Conservation (phyloP, 1,140 invertebrate species). For the Anagrus nilaparvatae region DNA sequence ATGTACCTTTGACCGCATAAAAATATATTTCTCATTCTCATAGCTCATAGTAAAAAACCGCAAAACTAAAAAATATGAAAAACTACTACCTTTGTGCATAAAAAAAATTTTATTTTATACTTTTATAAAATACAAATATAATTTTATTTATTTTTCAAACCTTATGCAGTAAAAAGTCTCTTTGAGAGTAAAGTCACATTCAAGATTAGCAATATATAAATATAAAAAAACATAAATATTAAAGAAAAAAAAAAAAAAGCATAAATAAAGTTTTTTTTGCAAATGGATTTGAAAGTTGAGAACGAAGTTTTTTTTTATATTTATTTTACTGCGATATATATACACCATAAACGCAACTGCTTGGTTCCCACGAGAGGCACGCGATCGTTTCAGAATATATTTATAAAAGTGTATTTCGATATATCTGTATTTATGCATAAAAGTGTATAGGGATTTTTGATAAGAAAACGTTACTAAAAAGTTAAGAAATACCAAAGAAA, state of each 20-base stretch:
- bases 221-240: constrained; percentile 6
- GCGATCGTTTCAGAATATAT: constrained; percentile 17
- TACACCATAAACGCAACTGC: too few relatives aligned
- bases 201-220: constrained; percentile 11
- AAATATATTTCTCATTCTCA: too few relatives aligned
- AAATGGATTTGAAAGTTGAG: constrained; percentile 1
- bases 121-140: too few relatives aligned
- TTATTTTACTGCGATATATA: too few relatives aligned
- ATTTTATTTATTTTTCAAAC: too few relatives aligned
- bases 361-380: constrained; percentile 25
- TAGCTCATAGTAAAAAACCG: too few relatives aligned
- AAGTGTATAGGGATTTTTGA: constrained; percentile 12
- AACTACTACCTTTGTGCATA: too few relatives aligned
- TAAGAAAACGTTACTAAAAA: constrained; percentile 23
- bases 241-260: background rate
- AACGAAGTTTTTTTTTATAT: constrained; percentile 2
- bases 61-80: too few relatives aligned
- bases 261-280: background rate
- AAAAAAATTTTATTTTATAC: too few relatives aligned
- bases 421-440: background rate
- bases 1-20: too few relatives aligned
- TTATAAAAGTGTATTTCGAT: background rate
- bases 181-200: too few relatives aligned
- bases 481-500: constrained; percentile 17
- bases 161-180: too few relatives aligned